phyloP scores from a whole-genome alignment of 2,113 vertebrate species.

The Sialia sialis region DNA sequence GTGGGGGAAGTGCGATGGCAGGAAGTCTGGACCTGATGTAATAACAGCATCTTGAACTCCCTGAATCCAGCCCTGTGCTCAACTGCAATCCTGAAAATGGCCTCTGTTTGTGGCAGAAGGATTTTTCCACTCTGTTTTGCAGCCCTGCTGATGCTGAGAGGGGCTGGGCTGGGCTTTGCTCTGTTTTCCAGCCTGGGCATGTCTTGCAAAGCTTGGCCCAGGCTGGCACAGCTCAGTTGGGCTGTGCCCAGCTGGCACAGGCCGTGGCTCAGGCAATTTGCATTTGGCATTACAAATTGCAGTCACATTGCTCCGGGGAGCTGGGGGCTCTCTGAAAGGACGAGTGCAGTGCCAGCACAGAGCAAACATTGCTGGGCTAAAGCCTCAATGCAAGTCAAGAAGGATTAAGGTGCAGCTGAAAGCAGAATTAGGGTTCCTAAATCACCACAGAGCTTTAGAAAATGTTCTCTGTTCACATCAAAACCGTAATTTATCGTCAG shows the following conservation, averaged over 20 bases:
- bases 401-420: constrained; percentile 30
- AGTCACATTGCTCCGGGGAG: background rate
- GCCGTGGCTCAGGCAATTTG: background rate
- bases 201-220: background rate
- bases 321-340: background rate
- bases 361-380: background rate
- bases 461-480: background rate
- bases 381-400: background rate
- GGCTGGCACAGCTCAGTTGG: background rate
- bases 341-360: background rate
- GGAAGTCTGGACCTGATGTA: background rate
- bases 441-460: background rate
- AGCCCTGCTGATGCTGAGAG: rapidly evolving
- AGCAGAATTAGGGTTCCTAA: background rate
- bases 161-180: background rate
- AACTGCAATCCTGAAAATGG: background rate
- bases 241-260: constrained; percentile 29
- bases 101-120: background rate
- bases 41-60: background rate
- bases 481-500: background rate
- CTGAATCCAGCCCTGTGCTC: background rate
- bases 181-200: background rate
- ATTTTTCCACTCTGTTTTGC: background rate
- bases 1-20: background rate
- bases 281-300: background rate